Evolutionary conservation across 2,113 vertebrate genomes (phyloP), one percentile per base, ranked within the genome.

Genomic region (Gymnarchus niloticus): DNA sequence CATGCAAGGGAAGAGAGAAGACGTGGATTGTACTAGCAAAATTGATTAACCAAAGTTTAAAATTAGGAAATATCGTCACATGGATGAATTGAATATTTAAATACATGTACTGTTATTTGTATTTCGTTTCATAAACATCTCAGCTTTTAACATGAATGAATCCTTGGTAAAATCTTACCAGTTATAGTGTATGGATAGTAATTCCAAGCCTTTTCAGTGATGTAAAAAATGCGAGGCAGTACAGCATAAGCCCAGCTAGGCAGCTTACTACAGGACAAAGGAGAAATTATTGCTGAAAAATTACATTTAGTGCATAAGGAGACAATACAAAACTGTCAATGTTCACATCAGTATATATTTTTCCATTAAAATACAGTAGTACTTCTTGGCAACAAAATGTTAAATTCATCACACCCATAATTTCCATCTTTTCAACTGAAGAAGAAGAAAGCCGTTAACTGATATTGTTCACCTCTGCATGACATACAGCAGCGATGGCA

Each of bases 111-210:
- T 33, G 28, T 28, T 3, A 81, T 48, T 33, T 1, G 17, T 54
- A 21, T 54, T 2, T 21, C 21, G 21, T 21, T 65, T 3, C 25
- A n/a, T n/a, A 7, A n/a, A 25, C 4, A 65, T 25, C 14, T 7
- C 6, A 54, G 52, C 6, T 54, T 8, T 7, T 8, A 65, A 65
- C 7, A n/a, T n/a, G 2, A 1, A 4, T n/a, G 2, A 65, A n/a
- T 23, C 7, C 19, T 25, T n/a, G 19, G n/a, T 65, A n/a, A 23
- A 65, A 56, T 10, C 80, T 91, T 90, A 95, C 94, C 94, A 0
- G 94, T 94, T 89, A 95, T 93, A 76, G 94, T 95, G 85, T 94
- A 94, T 0, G 94, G 94, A 52, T 95, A 95, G 86, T 95, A 94
- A 89, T 95, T 95, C 93, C 94, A 94, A 73, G 93, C 93, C 56